Conservation (phyloP, 2,888 invertebrate genomes). For the Callosobruchus maculatus region DNA sequence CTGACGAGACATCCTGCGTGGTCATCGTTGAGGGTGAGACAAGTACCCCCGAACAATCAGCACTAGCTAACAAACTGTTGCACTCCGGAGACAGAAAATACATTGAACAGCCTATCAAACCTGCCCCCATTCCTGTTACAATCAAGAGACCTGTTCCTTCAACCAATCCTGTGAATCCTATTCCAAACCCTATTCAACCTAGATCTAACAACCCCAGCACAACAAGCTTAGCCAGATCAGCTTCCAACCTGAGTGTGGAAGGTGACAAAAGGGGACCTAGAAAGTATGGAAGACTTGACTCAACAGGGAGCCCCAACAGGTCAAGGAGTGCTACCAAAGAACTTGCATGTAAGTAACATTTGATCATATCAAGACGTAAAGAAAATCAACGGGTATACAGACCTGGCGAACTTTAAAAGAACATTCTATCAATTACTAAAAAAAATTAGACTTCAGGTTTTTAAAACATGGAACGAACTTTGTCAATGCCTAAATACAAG, state of each 20-base stretch:
- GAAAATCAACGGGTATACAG: no score
- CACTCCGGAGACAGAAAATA: slow-evolving; percentile 88
- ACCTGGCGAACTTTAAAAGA: no score
- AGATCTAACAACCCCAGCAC: slow-evolving; percentile 33
- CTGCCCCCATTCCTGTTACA: slow-evolving; percentile 72
- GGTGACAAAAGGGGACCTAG: slow-evolving; percentile 54
- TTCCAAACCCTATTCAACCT: slow-evolving; percentile 39
- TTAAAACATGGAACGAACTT: no score
- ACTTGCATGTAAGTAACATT: slow-evolving; percentile 61
- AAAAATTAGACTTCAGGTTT: no score
- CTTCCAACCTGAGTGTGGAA: slow-evolving; percentile 46
- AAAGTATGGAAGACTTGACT: slow-evolving; percentile 68
- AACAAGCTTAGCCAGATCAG: slow-evolving; percentile 47
- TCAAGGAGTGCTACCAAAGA: slow-evolving; percentile 90
- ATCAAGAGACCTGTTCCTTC: slow-evolving; percentile 54
- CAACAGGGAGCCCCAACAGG: slow-evolving; percentile 77
- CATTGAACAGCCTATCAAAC: slow-evolving; percentile 79
- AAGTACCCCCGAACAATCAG: slow-evolving; percentile 76
- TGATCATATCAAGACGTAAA: no score
- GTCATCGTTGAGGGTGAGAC: slow-evolving; percentile 89
- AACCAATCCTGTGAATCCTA: slow-evolving; percentile 42
- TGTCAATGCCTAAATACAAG: no score
- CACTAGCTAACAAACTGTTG: slow-evolving; percentile 82
- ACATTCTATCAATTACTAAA: no score
- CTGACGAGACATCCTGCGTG: slow-evolving; percentile 92